Percentiles rank a stretch among this genome's conserved stretches.
phyloP scores from a whole-genome alignment of 2,797 vertebrate species.

The Sylvilagus floridanus region DNA sequence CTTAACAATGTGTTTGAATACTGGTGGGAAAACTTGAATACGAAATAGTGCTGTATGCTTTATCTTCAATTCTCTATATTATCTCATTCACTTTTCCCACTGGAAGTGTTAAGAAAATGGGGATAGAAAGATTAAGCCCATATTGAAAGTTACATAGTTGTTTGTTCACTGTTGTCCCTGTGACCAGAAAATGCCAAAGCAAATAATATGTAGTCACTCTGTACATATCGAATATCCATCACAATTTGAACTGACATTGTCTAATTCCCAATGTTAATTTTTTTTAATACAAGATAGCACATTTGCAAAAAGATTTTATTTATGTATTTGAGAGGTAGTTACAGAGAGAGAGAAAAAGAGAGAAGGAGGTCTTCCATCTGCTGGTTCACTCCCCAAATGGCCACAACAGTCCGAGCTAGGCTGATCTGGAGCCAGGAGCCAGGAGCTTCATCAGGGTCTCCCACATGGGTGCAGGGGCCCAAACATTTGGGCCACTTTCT shows the following conservation, averaged over 20 bases:
- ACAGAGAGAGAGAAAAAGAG: no score
- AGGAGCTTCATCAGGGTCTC: no score
- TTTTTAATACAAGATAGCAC: no score
- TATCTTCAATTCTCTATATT: not conserved
- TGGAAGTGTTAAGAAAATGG: not conserved
- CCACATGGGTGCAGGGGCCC: no score
- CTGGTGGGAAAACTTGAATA: not conserved
- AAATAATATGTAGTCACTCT: not conserved
- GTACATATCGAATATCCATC: not conserved
- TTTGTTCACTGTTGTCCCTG: not conserved
- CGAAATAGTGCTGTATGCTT: not conserved
- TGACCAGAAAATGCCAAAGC: not conserved
- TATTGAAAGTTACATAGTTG: not conserved
- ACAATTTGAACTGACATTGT: not conserved
- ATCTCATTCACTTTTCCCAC: not conserved
- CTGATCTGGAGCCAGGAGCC: no score
- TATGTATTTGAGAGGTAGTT: no score
- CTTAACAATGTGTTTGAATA: not conserved
- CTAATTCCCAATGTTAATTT: not conserved
- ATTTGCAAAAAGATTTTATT: no score
- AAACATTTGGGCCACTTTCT: no score
- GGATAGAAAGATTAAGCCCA: not conserved
- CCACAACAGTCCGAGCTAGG: no score
- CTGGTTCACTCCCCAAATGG: no score
- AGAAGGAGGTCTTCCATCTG: no score